Conservation (phyloP, 2,113 vertebrate species). For the Nothocercus julius region DNA sequence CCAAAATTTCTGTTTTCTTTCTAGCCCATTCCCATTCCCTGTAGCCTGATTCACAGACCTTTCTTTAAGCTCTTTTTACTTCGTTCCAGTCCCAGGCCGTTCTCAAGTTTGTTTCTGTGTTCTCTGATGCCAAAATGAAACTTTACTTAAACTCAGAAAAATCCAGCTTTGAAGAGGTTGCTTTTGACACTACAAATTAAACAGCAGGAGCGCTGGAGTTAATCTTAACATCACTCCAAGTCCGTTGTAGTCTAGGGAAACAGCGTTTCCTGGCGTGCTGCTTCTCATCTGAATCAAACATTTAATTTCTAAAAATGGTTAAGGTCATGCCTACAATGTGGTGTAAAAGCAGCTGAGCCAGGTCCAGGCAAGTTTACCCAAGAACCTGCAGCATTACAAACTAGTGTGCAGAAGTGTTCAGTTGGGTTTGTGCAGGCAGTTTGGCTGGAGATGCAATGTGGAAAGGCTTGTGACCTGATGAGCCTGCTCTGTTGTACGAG, state of each 20-base stretch:
- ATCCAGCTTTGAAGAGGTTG: background rate
- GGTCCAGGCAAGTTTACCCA: background rate
- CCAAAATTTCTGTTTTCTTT: background rate
- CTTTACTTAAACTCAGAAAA: background rate
- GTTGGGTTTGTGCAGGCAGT: background rate
- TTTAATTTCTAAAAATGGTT: background rate
- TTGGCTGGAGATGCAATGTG: background rate
- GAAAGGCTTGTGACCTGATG: background rate
- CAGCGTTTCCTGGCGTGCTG: background rate
- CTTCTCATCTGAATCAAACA: background rate
- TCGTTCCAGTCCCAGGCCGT: background rate
- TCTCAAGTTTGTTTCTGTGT: background rate
- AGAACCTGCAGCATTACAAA: background rate
- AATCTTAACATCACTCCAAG: background rate
- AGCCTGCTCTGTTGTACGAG: background rate
- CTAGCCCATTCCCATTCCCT: background rate
- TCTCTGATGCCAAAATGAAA: background rate
- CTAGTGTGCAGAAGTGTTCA: background rate
- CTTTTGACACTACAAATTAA: background rate
- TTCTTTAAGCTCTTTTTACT: background rate
- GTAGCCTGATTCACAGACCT: background rate
- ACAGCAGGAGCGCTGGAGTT: background rate
- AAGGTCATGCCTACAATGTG: background rate
- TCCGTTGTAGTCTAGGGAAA: background rate
- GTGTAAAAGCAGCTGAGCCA: background rate